phyloP scores from a whole-genome alignment of 1,140 invertebrate genomes.

The Drosophila sproati region DNA sequence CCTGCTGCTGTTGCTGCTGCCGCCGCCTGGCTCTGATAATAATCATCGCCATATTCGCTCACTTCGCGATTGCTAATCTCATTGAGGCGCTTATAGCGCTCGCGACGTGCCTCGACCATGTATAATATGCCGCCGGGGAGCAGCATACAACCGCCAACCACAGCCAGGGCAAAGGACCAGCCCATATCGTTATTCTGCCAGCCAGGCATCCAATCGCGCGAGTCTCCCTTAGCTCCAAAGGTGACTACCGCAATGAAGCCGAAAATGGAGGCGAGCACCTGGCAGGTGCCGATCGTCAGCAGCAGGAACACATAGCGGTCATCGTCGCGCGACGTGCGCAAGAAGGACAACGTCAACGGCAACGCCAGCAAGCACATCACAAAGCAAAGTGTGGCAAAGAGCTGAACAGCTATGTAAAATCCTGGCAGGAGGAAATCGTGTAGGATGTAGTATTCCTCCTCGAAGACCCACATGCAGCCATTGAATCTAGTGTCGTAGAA shows the following conservation, averaged over 20 bases:
- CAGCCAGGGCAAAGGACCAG: conserved; percentile 96
- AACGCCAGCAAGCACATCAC: conserved; percentile 90
- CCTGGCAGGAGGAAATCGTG: conserved; percentile 92
- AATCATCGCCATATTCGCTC: conserved; percentile 87
- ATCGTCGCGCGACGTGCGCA: conserved; percentile 91
- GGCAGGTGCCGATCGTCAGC: conserved; percentile 89
- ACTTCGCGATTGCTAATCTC: conserved; percentile 88
- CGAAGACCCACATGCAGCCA: conserved; percentile 96
- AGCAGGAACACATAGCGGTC: conserved; percentile 91
- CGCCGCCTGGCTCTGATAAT: conserved; percentile 67
- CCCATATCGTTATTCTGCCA: conserved; percentile 98
- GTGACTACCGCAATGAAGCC: conserved; percentile 88
- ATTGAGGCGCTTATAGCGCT: conserved; percentile 89
- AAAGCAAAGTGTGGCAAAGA: conserved; percentile 95
- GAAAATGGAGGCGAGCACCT: conserved; percentile 90
- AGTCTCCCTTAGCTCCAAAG: conserved; percentile 95
- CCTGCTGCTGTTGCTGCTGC: conserved; percentile 26
- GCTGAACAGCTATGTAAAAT: conserved; percentile 97
- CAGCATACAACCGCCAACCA: conserved; percentile 90
- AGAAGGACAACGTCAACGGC: conserved; percentile 89
- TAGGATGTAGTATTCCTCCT: conserved; percentile 96
- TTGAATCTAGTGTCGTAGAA: conserved; percentile 91
- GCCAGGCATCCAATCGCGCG: conserved; percentile 97
- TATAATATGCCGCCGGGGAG: conserved; percentile 91
- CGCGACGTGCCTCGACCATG: conserved; percentile 92